Evolutionary conservation across 2,797 vertebrate genomes (phyloP), one percentile per base, ranked within the genome.

Genomic region (Brotula barbata): DNA sequence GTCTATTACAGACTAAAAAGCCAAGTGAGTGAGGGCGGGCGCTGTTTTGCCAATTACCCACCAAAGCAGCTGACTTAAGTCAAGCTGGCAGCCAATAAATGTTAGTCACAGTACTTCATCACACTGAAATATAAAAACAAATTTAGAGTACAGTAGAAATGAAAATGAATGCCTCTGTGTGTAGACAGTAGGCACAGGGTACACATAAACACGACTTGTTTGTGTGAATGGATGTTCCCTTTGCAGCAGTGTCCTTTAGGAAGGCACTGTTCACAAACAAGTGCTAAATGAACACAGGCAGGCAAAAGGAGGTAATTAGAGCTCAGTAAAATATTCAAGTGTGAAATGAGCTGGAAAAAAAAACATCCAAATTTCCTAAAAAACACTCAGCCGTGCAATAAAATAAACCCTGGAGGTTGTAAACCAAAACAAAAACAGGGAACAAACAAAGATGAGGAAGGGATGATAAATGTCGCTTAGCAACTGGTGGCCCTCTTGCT

Each of bases 401-500:
- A 74, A 81, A 42, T 23, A 43, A 74, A 57, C 19, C 8, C 1
- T 53, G 43, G 51, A 42, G 39, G 28, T 76, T 11, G 53, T 6
- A 69, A 46, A 63, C 6, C 22, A 57, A 46, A 68, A 58, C 19
- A 53, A 66, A 63, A 20, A 33, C 10, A 40, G 45, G 1, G 28
- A 53, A 77, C 12, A 34, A 45, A 47, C 9, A 11, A 42, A 55
- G 41, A 59, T 58, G 52, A 74, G 21, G 33, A 31, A 66, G 57
- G 48, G 42, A 31, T 39, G 53, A 49, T 54, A 63, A 50, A 79
- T 73, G 80, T 85, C 42, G 67, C 84, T 49, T 79, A 87, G 89
- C 85, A 85, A 88, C 84, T 75, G 51, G 74, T 83, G 80, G 59
- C 56, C 74, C 71, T 44, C 56, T 48, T 67, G 70, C 62, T 77